Conservation (phyloP, 2,113 vertebrate species). For the Perca schrenkii region DNA sequence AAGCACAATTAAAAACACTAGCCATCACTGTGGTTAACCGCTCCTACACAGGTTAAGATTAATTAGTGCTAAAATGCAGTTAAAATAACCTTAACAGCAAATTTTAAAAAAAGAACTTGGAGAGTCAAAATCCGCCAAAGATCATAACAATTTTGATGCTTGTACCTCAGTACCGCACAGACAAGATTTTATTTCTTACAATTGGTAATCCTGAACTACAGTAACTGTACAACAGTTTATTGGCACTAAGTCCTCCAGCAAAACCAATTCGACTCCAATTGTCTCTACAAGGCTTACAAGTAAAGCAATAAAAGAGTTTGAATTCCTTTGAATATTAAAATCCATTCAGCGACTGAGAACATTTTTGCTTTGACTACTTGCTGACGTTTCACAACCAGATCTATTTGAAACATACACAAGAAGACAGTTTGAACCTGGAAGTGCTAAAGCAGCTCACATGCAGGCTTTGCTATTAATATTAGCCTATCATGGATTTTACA, state of each 20-base stretch:
- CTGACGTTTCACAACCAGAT: not conserved
- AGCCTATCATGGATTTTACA: constrained; percentile 32
- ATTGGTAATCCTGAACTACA: constrained; percentile 34
- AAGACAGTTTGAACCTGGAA: constrained; percentile 42
- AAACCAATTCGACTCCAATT: constrained; percentile 17
- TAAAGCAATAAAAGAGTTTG: constrained; percentile 18
- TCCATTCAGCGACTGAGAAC: constrained; percentile 28
- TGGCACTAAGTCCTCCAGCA: constrained; percentile 30
- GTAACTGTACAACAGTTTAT: constrained; percentile 42
- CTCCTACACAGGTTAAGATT: constrained; percentile 47
- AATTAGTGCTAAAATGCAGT: constrained; percentile 47
- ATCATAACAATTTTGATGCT: constrained; percentile 19
- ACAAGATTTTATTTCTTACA: constrained; percentile 11
- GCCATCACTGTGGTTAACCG: constrained; percentile 5
- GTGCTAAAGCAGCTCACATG: constrained; percentile 63
- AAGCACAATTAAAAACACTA: constrained; percentile 53
- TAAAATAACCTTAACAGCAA: constrained; percentile 62
- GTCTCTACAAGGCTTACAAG: constrained; percentile 27
- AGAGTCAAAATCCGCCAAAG: constrained; percentile 10
- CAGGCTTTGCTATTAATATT: constrained; percentile 38
- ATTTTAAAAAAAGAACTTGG: constrained; percentile 17
- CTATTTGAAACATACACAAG: constrained; percentile 15
- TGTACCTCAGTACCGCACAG: constrained; percentile 14
- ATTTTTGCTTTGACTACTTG: constrained; percentile 23
- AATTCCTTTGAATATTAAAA: constrained; percentile 32